Evolutionary conservation across 2,797 vertebrate species (phyloP).

Genomic region (Champsocephalus gunnari): DNA sequence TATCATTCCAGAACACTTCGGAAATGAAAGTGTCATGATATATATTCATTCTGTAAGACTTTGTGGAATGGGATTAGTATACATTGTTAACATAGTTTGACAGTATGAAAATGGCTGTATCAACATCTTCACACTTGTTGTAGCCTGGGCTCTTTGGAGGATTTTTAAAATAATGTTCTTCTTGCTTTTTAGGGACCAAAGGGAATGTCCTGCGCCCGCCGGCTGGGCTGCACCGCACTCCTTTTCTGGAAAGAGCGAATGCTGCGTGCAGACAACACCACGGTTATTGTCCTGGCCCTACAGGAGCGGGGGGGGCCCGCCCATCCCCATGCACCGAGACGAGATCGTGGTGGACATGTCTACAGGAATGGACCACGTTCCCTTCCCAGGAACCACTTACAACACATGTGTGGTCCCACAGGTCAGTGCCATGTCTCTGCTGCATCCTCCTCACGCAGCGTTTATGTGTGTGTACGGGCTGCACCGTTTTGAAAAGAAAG

Average conservation of each 20-base stretch:
- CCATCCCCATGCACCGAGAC: constrained; percentile 84
- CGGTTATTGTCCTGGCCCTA: constrained; percentile 94
- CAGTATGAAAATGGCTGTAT: background rate
- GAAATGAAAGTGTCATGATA: too few species aligned
- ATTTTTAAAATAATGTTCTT: too few species aligned
- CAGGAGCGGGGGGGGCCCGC: constrained; percentile 83
- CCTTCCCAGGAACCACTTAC: constrained; percentile 85
- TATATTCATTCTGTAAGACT: too few species aligned
- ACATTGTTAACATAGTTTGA: background rate
- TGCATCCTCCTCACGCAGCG: background rate
- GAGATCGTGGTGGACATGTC: constrained; percentile 93
- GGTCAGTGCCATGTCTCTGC: constrained; percentile 57
- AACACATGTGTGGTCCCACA: constrained; percentile 81
- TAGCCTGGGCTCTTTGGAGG: too few species aligned
- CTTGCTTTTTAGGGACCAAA: constrained; percentile 87
- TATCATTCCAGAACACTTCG: too few species aligned
- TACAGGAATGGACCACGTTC: constrained; percentile 88
- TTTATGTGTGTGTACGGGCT: too few species aligned
- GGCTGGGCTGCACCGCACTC: constrained; percentile 92
- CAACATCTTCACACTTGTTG: background rate
- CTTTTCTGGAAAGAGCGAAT: constrained; percentile 96
- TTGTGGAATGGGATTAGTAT: background rate
- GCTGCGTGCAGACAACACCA: constrained; percentile 98
- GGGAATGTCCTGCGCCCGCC: constrained; percentile 91
- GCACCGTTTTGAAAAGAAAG: too few species aligned